Base-by-base conservation (phyloP, 1,140 invertebrate species). In the Lepidurus apus region DNA sequence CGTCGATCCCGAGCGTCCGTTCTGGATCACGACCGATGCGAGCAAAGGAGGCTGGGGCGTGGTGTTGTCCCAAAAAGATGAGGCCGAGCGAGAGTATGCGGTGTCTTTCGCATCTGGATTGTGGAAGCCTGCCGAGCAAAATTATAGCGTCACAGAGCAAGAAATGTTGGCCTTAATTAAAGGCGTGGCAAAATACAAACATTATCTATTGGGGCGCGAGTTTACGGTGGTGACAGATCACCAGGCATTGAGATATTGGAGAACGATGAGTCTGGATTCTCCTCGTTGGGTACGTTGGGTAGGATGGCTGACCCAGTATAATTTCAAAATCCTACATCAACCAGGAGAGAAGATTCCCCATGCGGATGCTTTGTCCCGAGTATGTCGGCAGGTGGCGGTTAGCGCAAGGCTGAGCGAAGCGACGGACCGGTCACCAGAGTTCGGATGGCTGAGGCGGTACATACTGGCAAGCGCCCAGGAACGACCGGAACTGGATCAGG, bases 231-330 rank as follows among this genome's bases (percentile, higher is more conserved):
- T 85, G 42, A 84, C 82, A 11, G 82, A 86, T 78, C 82, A 89
- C 80, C 82, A 83, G 80, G 85, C 87, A 0, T 79, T 89, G 7
- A 79, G 80, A 17, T 89, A 85, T 85, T 81, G 89, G 7, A 80
- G 83, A 34, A 82, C 82, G 3, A 81, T 86, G 3, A 85, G 84
- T 80, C 84, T 87, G 76, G 82, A 85, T 2, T 82, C 80, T 1
- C 85, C 83, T 74, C 74, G 87, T 65, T 78, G 89, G 21, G 84
- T 85, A 3, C 78, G 87, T n/a, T 89, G 87, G 42, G 74, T 9
- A 26, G 43, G 65, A 21, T 6, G 42, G n/a, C 34, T 78, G 1
- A 42, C 77, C 6, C 42, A 74, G 21, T 78, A 74, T 42, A 74
- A 74, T 7, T 43, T 78, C 11, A 74, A 11, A 8, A 7, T 78